A percentile compares a stretch with the other conserved stretches of the same genome.
These are phyloP conservation scores for Entomobrya multifasciata DNA, from an alignment of 2,888 invertebrate species.

Conservation along the genomic window DNA sequence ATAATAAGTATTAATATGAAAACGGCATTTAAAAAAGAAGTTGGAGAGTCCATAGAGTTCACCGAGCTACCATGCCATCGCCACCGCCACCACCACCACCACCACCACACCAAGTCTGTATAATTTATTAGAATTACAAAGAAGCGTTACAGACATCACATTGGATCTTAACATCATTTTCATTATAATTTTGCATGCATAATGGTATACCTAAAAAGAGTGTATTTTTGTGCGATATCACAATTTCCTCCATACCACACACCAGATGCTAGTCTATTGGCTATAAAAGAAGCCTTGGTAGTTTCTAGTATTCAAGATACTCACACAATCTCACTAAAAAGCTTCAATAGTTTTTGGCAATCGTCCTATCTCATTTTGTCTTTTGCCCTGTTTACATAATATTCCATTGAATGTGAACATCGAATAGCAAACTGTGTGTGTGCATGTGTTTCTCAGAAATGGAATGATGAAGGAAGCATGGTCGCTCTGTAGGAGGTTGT, in stretches of 20 bases:
- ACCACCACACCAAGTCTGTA: not conserved
- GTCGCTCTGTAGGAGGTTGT: not conserved
- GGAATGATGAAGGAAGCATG: too few species aligned
- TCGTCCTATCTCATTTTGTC: slow-evolving; percentile 32
- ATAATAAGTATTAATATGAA: too few species aligned
- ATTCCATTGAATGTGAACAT: not conserved
- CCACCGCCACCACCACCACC: not conserved
- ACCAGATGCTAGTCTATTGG: not conserved
- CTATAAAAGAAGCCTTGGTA: too few species aligned
- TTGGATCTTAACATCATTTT: not conserved
- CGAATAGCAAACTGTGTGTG: not conserved
- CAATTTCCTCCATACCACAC: not conserved
- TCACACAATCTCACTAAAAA: not conserved
- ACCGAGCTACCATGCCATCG: too few species aligned
- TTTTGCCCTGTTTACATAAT: slow-evolving; percentile 23
- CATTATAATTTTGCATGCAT: not conserved
- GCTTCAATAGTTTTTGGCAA: slow-evolving; percentile 42
- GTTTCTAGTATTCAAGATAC: too few species aligned
- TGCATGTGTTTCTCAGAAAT: not conserved
- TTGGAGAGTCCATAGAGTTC: too few species aligned
- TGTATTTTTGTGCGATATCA: not conserved
- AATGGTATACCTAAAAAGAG: not conserved
- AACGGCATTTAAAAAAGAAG: too few species aligned
- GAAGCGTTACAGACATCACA: not conserved
- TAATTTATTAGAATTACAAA: not conserved